phyloP scores from a whole-genome alignment of 1,140 invertebrate genomes.

The Drosophila melanica region DNA sequence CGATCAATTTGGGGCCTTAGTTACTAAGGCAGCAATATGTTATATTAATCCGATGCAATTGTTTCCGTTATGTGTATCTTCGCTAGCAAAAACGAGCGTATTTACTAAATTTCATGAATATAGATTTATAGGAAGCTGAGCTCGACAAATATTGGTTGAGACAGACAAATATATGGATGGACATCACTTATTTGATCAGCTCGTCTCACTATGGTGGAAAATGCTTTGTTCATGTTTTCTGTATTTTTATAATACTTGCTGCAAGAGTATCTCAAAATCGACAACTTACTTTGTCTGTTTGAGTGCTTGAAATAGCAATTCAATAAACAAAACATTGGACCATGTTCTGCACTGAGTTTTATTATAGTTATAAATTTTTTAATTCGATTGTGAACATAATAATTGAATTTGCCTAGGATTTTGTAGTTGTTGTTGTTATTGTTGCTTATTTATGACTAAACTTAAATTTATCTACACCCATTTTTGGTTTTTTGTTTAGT shows the following conservation, averaged over 20 bases:
- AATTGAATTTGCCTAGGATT: constrained; percentile 73
- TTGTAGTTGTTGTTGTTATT: constrained; percentile 32
- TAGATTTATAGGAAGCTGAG: not conserved
- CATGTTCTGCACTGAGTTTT: constrained; percentile 53
- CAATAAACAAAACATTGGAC: constrained; percentile 46
- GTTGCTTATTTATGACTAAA: constrained; percentile 64
- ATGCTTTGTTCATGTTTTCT: too few species aligned
- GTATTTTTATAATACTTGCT: not conserved
- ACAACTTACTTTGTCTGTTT: constrained; percentile 39
- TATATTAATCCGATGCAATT: not conserved
- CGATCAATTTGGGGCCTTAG: not conserved
- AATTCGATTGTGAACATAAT: constrained; percentile 68
- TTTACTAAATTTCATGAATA: not conserved
- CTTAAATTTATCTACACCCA: constrained; percentile 75
- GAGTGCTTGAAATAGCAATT: constrained; percentile 49
- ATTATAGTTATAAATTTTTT: constrained; percentile 33
- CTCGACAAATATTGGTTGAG: not conserved
- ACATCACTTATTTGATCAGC: not conserved
- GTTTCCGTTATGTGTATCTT: not conserved
- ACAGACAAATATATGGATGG: not conserved
- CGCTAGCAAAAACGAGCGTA: not conserved
- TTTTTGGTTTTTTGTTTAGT: constrained; percentile 20
- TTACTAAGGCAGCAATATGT: constrained; percentile 11
- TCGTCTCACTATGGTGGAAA: too few species aligned
- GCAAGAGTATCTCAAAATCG: constrained; percentile 32